Percentiles rank a stretch among this genome's conserved stretches.
These are phyloP conservation scores for Tapera naevia DNA, from an alignment of 2,797 vertebrate species.

Conservation along the genomic window DNA sequence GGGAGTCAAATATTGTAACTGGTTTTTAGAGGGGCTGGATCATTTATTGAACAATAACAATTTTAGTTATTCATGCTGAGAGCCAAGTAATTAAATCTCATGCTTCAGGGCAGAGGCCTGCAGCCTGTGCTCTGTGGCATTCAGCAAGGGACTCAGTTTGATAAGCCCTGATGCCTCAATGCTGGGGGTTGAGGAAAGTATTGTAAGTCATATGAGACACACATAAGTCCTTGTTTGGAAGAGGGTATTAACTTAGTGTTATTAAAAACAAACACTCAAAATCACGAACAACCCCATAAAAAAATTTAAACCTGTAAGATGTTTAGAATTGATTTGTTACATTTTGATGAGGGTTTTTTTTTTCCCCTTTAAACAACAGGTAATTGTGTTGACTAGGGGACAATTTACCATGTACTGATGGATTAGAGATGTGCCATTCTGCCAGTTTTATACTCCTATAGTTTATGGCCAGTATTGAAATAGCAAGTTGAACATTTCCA, in stretches of 20 bases:
- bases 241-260: not conserved
- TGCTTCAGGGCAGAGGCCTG: not conserved
- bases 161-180: not conserved
- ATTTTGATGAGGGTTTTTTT: too few relatives aligned
- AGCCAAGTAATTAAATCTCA: constrained; percentile 33
- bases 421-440: not conserved
- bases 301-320: not conserved
- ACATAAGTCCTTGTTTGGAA: not conserved
- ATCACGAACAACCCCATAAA: not conserved
- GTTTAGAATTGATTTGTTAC: not conserved
- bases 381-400: not conserved
- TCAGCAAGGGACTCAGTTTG: not conserved
- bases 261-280: not conserved
- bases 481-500: constrained; percentile 4
- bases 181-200: not conserved
- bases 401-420: not conserved
- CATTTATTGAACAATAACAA: constrained; percentile 17
- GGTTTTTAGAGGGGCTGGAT: not conserved
- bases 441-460: not conserved
- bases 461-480: constrained; percentile 19
- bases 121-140: not conserved
- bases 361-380: not conserved
- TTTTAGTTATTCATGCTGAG: constrained; percentile 37
- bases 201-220: not conserved
- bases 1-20: not conserved